Percentiles rank a stretch among this genome's conserved stretches.
These are phyloP conservation scores for Heteromurus nitidus DNA, from an alignment of 2,888 invertebrate genomes.

Conservation along the genomic window DNA sequence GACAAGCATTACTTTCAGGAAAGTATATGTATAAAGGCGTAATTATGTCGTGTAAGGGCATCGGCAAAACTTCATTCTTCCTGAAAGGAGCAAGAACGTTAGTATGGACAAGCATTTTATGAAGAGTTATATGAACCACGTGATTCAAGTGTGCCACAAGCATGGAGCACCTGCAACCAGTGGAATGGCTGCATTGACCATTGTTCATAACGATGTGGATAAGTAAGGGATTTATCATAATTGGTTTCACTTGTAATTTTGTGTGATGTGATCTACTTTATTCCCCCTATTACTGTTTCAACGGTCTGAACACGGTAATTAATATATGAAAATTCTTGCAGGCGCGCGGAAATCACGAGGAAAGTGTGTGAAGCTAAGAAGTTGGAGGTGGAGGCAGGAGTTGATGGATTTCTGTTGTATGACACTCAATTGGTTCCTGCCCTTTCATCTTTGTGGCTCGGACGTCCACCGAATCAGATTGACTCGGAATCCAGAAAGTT, in stretches of 20 bases:
- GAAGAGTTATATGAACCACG: constrained; percentile 80
- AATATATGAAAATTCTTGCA: no score
- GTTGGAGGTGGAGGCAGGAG: constrained; percentile 79
- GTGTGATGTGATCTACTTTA: no score
- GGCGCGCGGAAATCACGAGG: constrained; percentile 43
- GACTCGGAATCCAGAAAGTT: constrained; percentile 75
- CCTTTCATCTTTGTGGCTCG: constrained; percentile 78
- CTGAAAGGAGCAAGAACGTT: constrained; percentile 83
- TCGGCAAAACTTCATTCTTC: constrained; percentile 80
- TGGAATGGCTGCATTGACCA: constrained; percentile 82
- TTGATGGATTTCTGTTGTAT: constrained; percentile 84
- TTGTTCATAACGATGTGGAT: constrained; percentile 76
- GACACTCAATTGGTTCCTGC: constrained; percentile 80
- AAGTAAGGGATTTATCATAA: constrained; percentile 29
- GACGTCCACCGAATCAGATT: constrained; percentile 78
- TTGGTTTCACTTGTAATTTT: no score
- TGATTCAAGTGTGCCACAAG: constrained; percentile 80
- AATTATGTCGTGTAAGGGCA: constrained; percentile 76
- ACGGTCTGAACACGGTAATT: no score
- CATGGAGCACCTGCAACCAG: constrained; percentile 82
- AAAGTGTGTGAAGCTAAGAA: constrained; percentile 76
- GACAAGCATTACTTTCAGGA: no score
- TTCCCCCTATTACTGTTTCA: no score
- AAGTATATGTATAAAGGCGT: background rate
- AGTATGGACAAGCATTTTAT: constrained; percentile 82